These are phyloP conservation scores for Drosophila albomicans DNA, from an alignment of 1,140 invertebrate genomes.

Conservation along the genomic window DNA sequence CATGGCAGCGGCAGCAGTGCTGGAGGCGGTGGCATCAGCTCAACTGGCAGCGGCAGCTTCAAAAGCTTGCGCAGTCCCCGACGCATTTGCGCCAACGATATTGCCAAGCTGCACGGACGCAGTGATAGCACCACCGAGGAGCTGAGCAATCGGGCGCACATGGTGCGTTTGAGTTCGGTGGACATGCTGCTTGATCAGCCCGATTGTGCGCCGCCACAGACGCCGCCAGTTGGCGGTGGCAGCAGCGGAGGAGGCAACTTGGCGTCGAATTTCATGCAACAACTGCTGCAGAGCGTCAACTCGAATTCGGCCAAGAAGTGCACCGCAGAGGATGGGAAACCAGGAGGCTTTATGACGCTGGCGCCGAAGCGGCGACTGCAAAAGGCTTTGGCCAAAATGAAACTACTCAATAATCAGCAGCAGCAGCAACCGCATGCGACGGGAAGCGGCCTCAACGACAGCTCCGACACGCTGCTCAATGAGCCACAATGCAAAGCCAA, in stretches of 20 bases:
- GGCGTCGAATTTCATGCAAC: constrained; percentile 80
- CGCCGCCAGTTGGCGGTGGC: constrained; percentile 54
- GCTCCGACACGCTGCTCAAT: constrained; percentile 66
- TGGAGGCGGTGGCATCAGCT: constrained; percentile 27
- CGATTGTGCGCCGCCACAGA: constrained; percentile 71
- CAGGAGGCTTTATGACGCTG: constrained; percentile 93
- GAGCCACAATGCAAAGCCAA: constrained; percentile 58
- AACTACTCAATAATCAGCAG: constrained; percentile 93
- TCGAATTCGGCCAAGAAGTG: constrained; percentile 87
- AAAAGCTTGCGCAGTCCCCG: constrained; percentile 72
- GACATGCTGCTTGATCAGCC: constrained; percentile 80
- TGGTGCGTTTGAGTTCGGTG: constrained; percentile 76
- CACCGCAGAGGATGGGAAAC: constrained; percentile 85
- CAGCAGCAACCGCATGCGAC: constrained; percentile 53
- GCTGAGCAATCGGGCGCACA: constrained; percentile 66
- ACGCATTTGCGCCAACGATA: constrained; percentile 82
- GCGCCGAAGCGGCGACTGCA: constrained; percentile 93
- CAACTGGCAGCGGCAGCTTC: constrained; percentile 55
- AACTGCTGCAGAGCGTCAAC: constrained; percentile 76
- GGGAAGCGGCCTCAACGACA: constrained; percentile 62
- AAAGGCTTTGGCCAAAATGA: constrained; percentile 96
- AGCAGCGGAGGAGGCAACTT: constrained; percentile 48
- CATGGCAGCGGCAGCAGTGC: constrained; percentile 86
- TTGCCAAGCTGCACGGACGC: constrained; percentile 80
- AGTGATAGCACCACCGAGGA: constrained; percentile 73